These are phyloP conservation scores for Myiagra hebetior DNA, from an alignment of 2,113 vertebrate species.

Conservation along the genomic window DNA sequence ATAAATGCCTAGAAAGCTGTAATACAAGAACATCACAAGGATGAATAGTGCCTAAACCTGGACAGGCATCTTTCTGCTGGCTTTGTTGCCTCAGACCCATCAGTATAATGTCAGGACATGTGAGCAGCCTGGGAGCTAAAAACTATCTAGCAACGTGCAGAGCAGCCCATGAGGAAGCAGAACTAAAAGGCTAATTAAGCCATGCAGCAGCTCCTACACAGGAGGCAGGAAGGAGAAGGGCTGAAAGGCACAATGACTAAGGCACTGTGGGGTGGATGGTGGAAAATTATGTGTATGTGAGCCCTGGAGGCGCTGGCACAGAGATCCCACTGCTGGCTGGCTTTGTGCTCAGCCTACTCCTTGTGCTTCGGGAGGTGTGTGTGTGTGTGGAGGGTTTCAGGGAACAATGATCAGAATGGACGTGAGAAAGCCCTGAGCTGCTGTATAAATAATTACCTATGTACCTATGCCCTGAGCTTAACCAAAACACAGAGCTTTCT, in stretches of 20 bases:
- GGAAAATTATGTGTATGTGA: accelerated
- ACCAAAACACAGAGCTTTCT: background rate
- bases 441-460: background rate
- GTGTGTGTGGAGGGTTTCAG: accelerated
- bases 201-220: background rate
- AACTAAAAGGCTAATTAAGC: background rate
- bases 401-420: background rate
- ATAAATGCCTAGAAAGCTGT: background rate
- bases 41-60: background rate
- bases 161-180: background rate
- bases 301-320: accelerated
- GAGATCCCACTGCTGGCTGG: background rate
- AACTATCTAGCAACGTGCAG: background rate
- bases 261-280: background rate
- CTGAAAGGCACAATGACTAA: background rate
- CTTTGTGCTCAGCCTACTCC: background rate
- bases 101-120: background rate
- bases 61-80: background rate
- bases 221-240: background rate
- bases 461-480: background rate
- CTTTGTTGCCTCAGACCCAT: background rate
- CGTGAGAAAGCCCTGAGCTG: background rate
- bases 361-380: accelerated
- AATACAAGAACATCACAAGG: background rate
- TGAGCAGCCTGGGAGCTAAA: background rate